A percentile compares a stretch with the other conserved stretches of the same genome.
Conservation (phyloP, 2,797 vertebrate genomes). For the Zalophus californianus region DNA sequence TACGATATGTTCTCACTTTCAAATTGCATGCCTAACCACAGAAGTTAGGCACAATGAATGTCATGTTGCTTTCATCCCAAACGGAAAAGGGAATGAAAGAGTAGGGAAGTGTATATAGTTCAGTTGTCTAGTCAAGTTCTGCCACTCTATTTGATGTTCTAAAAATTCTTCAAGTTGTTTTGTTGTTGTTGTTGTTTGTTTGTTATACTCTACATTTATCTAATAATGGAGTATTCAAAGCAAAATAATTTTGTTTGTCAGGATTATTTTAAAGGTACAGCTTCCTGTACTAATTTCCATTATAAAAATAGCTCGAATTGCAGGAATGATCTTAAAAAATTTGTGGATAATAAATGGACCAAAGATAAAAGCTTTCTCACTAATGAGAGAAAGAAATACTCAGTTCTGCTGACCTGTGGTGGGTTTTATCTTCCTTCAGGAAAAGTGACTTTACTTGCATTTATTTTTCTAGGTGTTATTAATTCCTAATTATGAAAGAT, state of each 20-base stretch:
- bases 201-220: background rate
- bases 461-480: background rate
- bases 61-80: background rate
- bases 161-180: background rate
- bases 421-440: background rate
- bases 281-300: background rate
- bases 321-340: background rate
- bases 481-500: background rate
- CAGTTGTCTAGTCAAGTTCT: background rate
- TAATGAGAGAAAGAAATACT: constrained; percentile 39
- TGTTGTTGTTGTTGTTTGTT: background rate
- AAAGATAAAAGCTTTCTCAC: constrained; percentile 15
- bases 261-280: background rate
- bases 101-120: background rate
- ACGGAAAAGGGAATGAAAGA: background rate
- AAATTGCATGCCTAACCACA: constrained; percentile 44
- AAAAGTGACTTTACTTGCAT: background rate
- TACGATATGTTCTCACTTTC: background rate
- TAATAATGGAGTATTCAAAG: background rate
- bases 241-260: constrained; percentile 39
- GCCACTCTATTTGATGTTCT: background rate
- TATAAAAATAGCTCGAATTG: background rate
- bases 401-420: background rate
- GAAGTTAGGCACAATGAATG: constrained; percentile 25
- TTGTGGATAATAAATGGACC: background rate